Evolutionary conservation across 2,888 invertebrate genomes (phyloP).

Genomic region (Germaria angustata): DNA sequence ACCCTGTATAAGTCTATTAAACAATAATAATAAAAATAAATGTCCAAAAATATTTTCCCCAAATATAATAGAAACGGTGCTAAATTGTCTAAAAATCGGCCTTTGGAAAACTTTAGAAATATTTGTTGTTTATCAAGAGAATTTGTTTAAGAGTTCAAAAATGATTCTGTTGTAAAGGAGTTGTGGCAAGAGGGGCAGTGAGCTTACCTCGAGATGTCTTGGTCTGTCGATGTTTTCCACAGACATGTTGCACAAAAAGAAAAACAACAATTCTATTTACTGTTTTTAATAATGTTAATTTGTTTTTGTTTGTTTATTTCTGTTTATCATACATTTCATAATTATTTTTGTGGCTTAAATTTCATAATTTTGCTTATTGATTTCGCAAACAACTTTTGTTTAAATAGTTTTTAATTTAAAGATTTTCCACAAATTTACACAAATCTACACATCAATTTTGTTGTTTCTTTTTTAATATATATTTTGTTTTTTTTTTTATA

Average conservation of each 20-base stretch:
- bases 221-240: too few species aligned
- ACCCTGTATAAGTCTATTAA: too few species aligned
- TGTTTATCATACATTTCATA: conserved; percentile 61
- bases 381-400: conserved; percentile 60
- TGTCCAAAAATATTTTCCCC: too few species aligned
- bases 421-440: conserved; percentile 58
- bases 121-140: too few species aligned
- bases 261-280: conserved; percentile 40
- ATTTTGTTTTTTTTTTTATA: conserved; percentile 29
- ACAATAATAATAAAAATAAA: too few species aligned
- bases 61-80: too few species aligned
- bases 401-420: conserved; percentile 44
- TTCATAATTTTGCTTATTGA: conserved; percentile 40
- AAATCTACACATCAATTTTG: conserved; percentile 62
- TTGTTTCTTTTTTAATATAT: not conserved
- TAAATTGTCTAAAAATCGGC: too few species aligned
- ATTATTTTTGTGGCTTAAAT: conserved; percentile 65
- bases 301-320: conserved; percentile 53
- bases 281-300: conserved; percentile 66
- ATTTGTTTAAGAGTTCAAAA: too few species aligned
- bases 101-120: too few species aligned
- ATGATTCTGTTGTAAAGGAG: too few species aligned
- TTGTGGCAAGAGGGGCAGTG: too few species aligned
- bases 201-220: too few species aligned
- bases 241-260: not conserved